Conservation (phyloP, 1,140 invertebrate genomes). For the Megalonaias nervosa region DNA sequence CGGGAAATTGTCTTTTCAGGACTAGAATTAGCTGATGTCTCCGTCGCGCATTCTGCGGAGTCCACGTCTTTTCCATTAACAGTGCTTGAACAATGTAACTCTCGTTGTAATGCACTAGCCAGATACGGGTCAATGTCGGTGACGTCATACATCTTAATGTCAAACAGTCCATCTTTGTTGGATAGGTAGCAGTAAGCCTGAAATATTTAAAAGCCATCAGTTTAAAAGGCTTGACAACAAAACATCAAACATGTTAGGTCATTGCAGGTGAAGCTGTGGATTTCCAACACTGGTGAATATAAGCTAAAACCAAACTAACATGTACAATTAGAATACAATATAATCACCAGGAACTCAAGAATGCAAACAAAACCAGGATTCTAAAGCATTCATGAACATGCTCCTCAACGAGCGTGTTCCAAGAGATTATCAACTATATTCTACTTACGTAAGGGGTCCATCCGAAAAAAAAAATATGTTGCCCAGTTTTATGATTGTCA, state of each 20-base stretch:
- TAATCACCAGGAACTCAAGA: no score
- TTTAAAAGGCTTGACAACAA: slow-evolving; percentile 17
- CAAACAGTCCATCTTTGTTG: slow-evolving; percentile 43
- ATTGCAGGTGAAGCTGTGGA: no score
- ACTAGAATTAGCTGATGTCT: background rate
- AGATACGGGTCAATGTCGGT: slow-evolving; percentile 42
- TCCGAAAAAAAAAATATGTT: no score
- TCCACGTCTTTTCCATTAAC: background rate
- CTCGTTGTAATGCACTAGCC: slow-evolving; percentile 7
- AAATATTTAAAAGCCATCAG: background rate
- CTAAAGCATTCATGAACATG: no score
- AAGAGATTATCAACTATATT: no score
- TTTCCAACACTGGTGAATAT: no score
- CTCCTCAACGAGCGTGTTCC: no score
- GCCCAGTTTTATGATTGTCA: no score
- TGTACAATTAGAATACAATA: no score
- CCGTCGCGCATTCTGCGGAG: background rate
- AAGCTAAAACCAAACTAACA: no score
- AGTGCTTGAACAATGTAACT: background rate
- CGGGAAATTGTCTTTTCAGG: slow-evolving; percentile 5
- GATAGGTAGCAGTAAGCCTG: slow-evolving; percentile 26
- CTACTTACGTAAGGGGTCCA: no score
- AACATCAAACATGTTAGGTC: slow-evolving; percentile 19
- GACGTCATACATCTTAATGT: slow-evolving; percentile 50
- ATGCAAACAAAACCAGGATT: no score